Percentiles rank a stretch among this genome's conserved stretches.
These are phyloP conservation scores for Morpho achilles DNA, from an alignment of 2,888 invertebrate species.

Conservation along the genomic window DNA sequence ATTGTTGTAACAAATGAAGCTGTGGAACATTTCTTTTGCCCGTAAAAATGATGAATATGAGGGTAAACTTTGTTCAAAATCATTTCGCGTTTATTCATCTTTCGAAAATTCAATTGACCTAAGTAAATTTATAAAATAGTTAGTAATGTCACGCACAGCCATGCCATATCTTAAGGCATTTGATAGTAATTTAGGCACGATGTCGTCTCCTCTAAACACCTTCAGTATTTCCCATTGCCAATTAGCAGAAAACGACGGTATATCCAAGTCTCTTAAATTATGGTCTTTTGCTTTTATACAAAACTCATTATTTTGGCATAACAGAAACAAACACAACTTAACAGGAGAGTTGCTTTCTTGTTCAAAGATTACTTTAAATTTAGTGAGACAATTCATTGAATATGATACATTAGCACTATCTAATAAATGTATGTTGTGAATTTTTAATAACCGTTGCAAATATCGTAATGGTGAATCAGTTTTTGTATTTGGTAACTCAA, in stretches of 20 bases:
- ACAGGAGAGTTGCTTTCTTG: constrained; percentile 46
- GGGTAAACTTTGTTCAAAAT: no score
- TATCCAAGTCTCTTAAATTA: constrained; percentile 39
- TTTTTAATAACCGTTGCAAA: constrained; percentile 46
- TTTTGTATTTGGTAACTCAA: constrained; percentile 55
- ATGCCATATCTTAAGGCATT: constrained; percentile 44
- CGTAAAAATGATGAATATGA: no score
- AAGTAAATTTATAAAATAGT: constrained; percentile 48
- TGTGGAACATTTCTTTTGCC: no score
- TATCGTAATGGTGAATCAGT: constrained; percentile 56
- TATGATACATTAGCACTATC: constrained; percentile 34
- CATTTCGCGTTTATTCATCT: neutral
- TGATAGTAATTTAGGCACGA: constrained; percentile 41
- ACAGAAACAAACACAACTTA: constrained; percentile 46
- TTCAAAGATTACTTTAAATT: constrained; percentile 54
- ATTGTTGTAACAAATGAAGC: no score
- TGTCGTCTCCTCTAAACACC: constrained; percentile 43
- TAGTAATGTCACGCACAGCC: constrained; percentile 34
- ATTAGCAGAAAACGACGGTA: constrained; percentile 46
- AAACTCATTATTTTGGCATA: constrained; percentile 40
- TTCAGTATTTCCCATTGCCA: constrained; percentile 73
- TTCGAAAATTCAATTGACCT: constrained; percentile 35
- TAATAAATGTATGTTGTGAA: constrained; percentile 48
- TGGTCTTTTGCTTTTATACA: constrained; percentile 50
- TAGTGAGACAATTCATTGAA: constrained; percentile 46